Evolutionary conservation across 1,140 invertebrate species (phyloP).

Genomic region (Dryas iulia): DNA sequence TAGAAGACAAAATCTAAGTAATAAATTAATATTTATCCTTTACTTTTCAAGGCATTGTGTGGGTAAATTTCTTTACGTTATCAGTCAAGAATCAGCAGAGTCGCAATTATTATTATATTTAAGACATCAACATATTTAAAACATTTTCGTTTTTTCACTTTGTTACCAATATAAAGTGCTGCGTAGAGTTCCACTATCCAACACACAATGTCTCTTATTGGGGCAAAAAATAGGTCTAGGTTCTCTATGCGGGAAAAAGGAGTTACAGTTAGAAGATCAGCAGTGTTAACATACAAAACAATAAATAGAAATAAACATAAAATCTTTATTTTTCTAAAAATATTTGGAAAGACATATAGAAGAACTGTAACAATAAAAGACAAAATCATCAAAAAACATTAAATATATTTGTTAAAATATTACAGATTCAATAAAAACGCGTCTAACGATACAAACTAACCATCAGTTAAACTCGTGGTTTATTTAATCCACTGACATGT

Average conservation of each 20-base stretch:
- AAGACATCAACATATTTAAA: too few relatives aligned
- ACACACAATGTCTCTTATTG: neutral
- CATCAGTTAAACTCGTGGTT: slow-evolving; percentile 32
- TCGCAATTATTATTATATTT: too few relatives aligned
- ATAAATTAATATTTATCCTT: too few relatives aligned
- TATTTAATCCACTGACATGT: slow-evolving; percentile 9
- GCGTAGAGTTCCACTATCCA: neutral
- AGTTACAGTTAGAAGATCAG: too few relatives aligned
- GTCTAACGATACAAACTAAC: slow-evolving; percentile 45
- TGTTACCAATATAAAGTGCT: too few relatives aligned
- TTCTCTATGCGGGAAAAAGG: neutral
- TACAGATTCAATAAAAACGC: slow-evolving; percentile 77
- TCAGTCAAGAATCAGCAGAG: too few relatives aligned
- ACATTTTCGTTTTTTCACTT: too few relatives aligned
- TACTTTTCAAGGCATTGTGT: too few relatives aligned
- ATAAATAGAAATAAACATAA: neutral
- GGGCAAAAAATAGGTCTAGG: neutral
- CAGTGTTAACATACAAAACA: neutral
- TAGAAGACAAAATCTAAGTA: too few relatives aligned
- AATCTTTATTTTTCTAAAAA: neutral
- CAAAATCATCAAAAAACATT: slow-evolving; percentile 60
- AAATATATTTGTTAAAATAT: slow-evolving; percentile 80
- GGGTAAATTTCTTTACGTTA: too few relatives aligned
- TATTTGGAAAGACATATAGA: neutral
- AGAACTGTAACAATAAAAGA: slow-evolving; percentile 29